Conservation (phyloP, 2,113 vertebrate genomes). For the Otus sunia region DNA sequence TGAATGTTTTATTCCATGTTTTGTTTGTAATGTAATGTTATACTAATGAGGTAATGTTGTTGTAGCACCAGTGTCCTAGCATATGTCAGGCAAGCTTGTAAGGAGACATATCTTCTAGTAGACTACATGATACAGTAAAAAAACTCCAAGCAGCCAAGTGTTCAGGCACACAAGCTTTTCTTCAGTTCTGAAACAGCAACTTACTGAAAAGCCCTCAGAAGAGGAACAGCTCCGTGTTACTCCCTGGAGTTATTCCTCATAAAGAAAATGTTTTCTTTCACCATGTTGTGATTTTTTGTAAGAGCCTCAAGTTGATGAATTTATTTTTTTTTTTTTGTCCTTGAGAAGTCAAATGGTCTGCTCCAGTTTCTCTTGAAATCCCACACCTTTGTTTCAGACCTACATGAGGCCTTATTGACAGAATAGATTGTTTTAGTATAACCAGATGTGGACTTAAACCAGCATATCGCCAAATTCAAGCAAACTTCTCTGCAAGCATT, state of each 20-base stretch:
- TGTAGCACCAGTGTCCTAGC: constrained; percentile 4
- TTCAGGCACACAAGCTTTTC: not conserved
- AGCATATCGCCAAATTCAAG: not conserved
- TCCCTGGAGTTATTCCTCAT: not conserved
- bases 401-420: not conserved
- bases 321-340: not conserved
- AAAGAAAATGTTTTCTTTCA: not conserved
- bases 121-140: not conserved
- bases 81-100: not conserved
- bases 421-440: not conserved
- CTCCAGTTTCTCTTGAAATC: not conserved
- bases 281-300: not conserved
- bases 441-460: not conserved
- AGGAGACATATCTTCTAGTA: not conserved
- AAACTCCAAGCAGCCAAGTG: not conserved
- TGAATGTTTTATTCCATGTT: not conserved
- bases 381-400: not conserved
- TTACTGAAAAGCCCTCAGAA: not conserved
- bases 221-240: not conserved
- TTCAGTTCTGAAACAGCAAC: not conserved
- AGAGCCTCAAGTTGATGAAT: not conserved
- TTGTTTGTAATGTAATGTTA: constrained; percentile 7
- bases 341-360: not conserved
- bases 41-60: constrained; percentile 43
- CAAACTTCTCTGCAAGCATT: rapidly evolving